These are phyloP conservation scores for Ellobium chinense DNA, from an alignment of 2,888 invertebrate genomes.

Conservation along the genomic window DNA sequence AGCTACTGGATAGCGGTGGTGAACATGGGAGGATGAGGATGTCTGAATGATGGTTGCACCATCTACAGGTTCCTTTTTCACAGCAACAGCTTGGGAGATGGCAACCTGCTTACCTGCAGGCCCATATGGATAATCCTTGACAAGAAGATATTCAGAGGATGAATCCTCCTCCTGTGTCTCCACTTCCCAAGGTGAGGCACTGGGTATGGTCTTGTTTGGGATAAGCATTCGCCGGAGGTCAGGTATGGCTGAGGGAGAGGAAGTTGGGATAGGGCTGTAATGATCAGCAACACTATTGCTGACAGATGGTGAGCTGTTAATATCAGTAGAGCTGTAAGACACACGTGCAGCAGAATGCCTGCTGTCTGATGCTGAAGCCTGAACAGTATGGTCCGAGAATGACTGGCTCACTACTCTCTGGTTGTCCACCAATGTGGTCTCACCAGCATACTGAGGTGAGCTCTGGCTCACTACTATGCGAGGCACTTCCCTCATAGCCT, in stretches of 20 bases:
- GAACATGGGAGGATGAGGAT: neutral
- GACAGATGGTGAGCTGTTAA: neutral
- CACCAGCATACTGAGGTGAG: neutral
- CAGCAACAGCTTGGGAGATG: neutral
- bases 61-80: conserved; percentile 5
- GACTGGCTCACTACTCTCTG: neutral
- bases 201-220: conserved; percentile 23
- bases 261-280: neutral
- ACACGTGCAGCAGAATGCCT: neutral
- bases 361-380: neutral
- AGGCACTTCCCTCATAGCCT: neutral
- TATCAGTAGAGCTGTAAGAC: neutral
- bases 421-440: neutral
- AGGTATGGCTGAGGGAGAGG: conserved; percentile 35
- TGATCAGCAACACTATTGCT: neutral
- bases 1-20: neutral
- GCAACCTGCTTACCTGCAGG: neutral
- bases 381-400: neutral
- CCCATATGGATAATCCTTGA: no score
- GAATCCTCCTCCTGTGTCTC: conserved; percentile 17
- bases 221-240: conserved; percentile 32
- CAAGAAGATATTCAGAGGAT: no score
- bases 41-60: neutral
- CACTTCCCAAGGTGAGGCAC: conserved; percentile 37
- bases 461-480: neutral